These are phyloP conservation scores for Leptestheria dahalacensis DNA, from an alignment of 1,140 invertebrate genomes.

Conservation along the genomic window DNA sequence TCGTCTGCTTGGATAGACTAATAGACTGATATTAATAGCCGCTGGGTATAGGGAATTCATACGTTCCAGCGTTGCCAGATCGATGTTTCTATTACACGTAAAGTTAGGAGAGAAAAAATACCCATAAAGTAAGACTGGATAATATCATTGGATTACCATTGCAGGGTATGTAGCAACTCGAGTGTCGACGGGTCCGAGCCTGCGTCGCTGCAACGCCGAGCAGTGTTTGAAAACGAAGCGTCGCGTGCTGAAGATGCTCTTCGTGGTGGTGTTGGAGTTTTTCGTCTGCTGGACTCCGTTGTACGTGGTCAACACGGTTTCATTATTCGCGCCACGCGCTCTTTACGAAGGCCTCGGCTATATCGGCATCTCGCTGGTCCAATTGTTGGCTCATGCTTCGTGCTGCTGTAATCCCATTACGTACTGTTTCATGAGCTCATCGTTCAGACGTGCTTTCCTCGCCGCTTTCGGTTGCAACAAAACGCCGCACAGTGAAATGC, in stretches of 20 bases:
- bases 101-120: neutral
- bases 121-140: too few relatives aligned
- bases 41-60: too few relatives aligned
- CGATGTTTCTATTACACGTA: neutral
- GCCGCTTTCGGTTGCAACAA: conserved; percentile 35
- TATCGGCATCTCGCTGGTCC: conserved; percentile 39
- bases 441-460: conserved; percentile 45
- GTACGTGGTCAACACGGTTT: conserved; percentile 46
- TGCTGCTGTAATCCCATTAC: conserved; percentile 60
- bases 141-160: too few relatives aligned
- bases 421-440: conserved; percentile 55
- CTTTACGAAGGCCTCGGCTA: conserved; percentile 36
- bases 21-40: too few relatives aligned
- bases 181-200: neutral
- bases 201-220: conserved; percentile 28
- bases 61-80: neutral
- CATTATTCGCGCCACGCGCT: conserved; percentile 36
- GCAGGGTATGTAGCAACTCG: too few relatives aligned
- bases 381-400: conserved; percentile 47
- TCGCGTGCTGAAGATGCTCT: conserved; percentile 41
- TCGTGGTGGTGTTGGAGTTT: conserved; percentile 51
- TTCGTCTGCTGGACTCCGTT: conserved; percentile 62
- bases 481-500: neutral
- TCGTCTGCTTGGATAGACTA: too few relatives aligned
- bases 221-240: conserved; percentile 31